A percentile compares a stretch with the other conserved stretches of the same genome.
Conservation (phyloP, 30 jellyfish, hydroid and myxozoan species). For the Cassiopea andromeda region DNA sequence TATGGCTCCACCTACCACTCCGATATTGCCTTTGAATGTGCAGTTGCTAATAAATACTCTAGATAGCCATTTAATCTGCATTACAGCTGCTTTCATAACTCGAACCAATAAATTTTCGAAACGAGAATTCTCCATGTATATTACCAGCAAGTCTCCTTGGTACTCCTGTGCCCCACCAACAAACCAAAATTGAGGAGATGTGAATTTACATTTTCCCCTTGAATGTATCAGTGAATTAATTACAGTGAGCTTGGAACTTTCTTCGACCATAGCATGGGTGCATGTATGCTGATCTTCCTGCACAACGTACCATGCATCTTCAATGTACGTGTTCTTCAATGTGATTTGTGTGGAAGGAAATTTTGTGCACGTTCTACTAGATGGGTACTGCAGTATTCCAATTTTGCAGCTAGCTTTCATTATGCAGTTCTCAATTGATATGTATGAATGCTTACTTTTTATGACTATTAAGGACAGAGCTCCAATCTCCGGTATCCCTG, state of each 20-base stretch:
- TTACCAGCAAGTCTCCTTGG: neutral
- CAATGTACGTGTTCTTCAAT: neutral
- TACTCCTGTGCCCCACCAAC: neutral
- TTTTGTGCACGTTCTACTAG: too few species aligned
- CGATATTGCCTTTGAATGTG: neutral
- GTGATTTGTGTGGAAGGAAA: neutral
- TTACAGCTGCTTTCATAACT: neutral
- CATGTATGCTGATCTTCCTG: neutral
- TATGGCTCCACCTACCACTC: slow-evolving; percentile 9
- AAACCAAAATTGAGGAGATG: neutral
- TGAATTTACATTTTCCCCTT: neutral
- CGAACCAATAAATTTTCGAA: neutral
- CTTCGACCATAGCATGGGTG: neutral
- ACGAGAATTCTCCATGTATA: neutral
- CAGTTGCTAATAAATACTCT: neutral
- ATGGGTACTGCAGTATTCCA: neutral
- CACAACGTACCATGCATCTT: neutral
- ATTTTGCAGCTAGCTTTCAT: neutral
- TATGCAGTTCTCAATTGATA: neutral
- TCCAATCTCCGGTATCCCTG: neutral
- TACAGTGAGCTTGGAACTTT: neutral
- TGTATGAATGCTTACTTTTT: too few species aligned
- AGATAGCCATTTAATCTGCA: neutral
- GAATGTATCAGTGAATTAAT: neutral
- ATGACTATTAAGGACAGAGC: neutral